Conservation (phyloP, 1,140 invertebrate genomes). For the Mercenaria mercenaria region DNA sequence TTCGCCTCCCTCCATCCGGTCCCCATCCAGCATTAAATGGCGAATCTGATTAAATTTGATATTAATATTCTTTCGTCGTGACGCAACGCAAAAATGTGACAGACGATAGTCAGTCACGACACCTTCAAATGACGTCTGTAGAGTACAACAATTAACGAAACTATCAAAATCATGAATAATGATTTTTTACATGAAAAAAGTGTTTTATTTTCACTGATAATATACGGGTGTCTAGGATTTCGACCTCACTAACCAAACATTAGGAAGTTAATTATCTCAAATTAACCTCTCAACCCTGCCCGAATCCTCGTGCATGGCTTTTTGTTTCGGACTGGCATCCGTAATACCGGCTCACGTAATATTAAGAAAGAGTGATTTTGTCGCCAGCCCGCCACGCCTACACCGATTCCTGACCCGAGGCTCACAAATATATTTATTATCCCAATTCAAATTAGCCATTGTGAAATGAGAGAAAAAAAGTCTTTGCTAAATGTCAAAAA, state of each 20-base stretch:
- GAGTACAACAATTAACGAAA: neutral
- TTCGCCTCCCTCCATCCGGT: no score
- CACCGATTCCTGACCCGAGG: neutral
- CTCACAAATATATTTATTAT: constrained; percentile 39
- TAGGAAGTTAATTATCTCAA: constrained; percentile 17
- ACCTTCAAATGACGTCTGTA: neutral
- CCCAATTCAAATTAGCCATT: constrained; percentile 12
- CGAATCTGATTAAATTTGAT: no score
- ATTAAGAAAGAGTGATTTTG: constrained; percentile 18
- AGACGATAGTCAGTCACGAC: neutral
- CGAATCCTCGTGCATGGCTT: neutral
- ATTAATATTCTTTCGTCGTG: neutral
- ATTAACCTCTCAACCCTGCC: constrained; percentile 39
- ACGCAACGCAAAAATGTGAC: neutral
- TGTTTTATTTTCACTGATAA: constrained; percentile 30
- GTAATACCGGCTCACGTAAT: constrained; percentile 21
- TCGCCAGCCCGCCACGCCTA: neutral
- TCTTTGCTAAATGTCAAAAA: constrained; percentile 23
- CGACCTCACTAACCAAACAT: constrained; percentile 41
- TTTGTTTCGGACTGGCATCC: neutral
- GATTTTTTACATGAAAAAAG: neutral
- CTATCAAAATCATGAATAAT: constrained; percentile 5
- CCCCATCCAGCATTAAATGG: no score
- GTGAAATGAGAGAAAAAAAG: neutral
- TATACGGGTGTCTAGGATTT: neutral